Evolutionary conservation across 2,888 invertebrate genomes (phyloP).

Genomic region (Drosophila infuscata): DNA sequence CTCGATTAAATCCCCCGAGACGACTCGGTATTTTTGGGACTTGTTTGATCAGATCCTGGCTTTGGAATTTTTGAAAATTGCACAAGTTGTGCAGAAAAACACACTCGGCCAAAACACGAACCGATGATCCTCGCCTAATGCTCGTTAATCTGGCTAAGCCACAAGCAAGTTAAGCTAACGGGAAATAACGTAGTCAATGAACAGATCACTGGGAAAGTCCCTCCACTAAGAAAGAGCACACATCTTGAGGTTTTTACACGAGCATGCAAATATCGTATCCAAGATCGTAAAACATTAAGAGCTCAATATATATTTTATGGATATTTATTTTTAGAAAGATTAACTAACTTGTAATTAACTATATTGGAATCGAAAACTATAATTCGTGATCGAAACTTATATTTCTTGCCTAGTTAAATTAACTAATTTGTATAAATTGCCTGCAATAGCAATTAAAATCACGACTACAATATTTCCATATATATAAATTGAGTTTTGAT

Average conservation of each 20-base stretch:
- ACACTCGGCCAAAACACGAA: slow-evolving; percentile 59
- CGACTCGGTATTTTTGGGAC: slow-evolving; percentile 47
- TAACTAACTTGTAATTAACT: neutral
- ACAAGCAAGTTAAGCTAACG: slow-evolving; percentile 74
- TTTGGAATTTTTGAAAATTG: slow-evolving; percentile 77
- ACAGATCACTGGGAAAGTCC: slow-evolving; percentile 65
- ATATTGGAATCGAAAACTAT: slow-evolving; percentile 1
- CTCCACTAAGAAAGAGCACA: slow-evolving; percentile 42
- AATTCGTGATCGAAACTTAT: slow-evolving; percentile 29
- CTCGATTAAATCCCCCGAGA: slow-evolving; percentile 72
- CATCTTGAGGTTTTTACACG: slow-evolving; percentile 43
- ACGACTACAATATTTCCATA: slow-evolving; percentile 24
- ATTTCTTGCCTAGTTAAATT: neutral
- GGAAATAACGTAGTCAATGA: slow-evolving; percentile 79
- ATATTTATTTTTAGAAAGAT: neutral
- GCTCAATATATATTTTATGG: neutral
- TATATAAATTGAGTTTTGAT: neutral
- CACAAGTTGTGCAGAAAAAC: slow-evolving; percentile 68
- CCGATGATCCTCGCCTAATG: slow-evolving; percentile 67
- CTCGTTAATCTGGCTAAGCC: slow-evolving; percentile 69
- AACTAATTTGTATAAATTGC: slow-evolving; percentile 13
- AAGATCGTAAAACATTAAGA: slow-evolving; percentile 4
- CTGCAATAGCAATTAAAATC: slow-evolving; percentile 16
- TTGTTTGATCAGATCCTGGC: slow-evolving; percentile 75
- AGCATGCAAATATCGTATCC: slow-evolving; percentile 9